A percentile compares a stretch with the other conserved stretches of the same genome.
These are phyloP conservation scores for Sarcophaga bullata DNA, from an alignment of 1,140 invertebrate species.

Conservation along the genomic window DNA sequence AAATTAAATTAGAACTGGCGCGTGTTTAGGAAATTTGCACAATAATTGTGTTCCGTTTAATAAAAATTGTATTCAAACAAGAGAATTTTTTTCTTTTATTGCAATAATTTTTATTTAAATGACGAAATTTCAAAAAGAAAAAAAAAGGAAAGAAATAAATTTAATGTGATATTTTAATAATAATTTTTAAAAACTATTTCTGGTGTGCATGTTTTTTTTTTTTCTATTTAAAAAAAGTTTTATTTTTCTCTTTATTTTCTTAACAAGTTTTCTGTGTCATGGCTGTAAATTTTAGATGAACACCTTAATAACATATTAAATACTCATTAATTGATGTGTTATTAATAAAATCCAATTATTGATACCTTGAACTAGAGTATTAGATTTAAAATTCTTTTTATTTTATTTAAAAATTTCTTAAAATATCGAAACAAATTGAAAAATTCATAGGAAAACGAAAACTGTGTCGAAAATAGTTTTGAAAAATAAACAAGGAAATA, in stretches of 20 bases:
- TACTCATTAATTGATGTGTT: slow-evolving; percentile 3
- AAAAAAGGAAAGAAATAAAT: neutral
- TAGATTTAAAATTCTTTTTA: slow-evolving; percentile 20
- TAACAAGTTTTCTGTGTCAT: slow-evolving; percentile 36
- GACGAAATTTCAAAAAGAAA: neutral
- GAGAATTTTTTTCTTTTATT: neutral
- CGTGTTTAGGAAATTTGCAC: neutral
- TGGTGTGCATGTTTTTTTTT: neutral
- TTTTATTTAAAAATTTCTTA: neutral
- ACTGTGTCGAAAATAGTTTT: neutral
- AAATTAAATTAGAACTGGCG: neutral
- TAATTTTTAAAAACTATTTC: neutral
- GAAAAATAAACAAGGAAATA: too few species aligned
- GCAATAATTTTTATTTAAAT: neutral
- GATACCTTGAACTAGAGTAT: slow-evolving; percentile 36
- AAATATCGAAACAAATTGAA: neutral
- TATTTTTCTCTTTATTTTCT: too few species aligned
- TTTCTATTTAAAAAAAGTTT: neutral
- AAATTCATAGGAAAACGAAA: neutral
- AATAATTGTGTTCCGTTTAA: neutral
- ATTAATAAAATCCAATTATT: neutral
- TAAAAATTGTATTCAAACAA: neutral
- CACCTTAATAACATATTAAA: neutral
- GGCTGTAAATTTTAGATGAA: slow-evolving; percentile 7
- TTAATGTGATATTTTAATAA: neutral